Base-by-base conservation (phyloP, 2,888 invertebrate species). In the Plagodis pulveraria region DNA sequence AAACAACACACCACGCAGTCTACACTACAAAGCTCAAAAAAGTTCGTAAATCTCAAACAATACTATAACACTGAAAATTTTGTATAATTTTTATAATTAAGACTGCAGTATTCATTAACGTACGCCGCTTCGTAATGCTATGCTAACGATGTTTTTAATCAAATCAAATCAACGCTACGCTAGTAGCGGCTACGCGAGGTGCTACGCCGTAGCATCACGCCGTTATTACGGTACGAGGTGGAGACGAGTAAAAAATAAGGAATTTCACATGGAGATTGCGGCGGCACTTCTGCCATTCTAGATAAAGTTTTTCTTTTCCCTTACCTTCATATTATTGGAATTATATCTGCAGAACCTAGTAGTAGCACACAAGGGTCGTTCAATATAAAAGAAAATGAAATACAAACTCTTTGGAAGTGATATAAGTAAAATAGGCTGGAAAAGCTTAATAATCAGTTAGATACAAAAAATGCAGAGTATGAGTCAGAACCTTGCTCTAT, bases 141-240 rank as follows among this genome's bases (percentile, higher is more conserved):
- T 67, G 66, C 57, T 65, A 67, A 66, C 70, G 62, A 64, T 67
- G 66, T 68, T 72, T 70, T 73, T 67, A 71, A 74, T 73, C 67
- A 71, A 74, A 75, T 75, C 65, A 62, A 69, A 65, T 66, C 65
- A 70, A 32, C 10, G 40, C 50, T 33, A 49, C 51, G n/a, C 48
- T 48, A 71, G 63, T 49, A 61, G 58, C 38, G 34, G 60, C 62
- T 68, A 42, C 42, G 42, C n/a, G n/a, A n/a, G n/a, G 38, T 6
- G 42, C 42, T 42, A 64, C 70, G 68, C 12, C 51, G 59, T 59
- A 57, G 59, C 51, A 44, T 12, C 44, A 54, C 52, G 55, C 33
- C 42, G 59, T 42, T 46, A 51, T 35, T 47, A 11, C 8, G 53
- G 58, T 61, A 52, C 58, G 61, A 53, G 50, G 40, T 41, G 32